Conservation (phyloP, 2,797 vertebrate species). For the Eulemur mongoz region DNA sequence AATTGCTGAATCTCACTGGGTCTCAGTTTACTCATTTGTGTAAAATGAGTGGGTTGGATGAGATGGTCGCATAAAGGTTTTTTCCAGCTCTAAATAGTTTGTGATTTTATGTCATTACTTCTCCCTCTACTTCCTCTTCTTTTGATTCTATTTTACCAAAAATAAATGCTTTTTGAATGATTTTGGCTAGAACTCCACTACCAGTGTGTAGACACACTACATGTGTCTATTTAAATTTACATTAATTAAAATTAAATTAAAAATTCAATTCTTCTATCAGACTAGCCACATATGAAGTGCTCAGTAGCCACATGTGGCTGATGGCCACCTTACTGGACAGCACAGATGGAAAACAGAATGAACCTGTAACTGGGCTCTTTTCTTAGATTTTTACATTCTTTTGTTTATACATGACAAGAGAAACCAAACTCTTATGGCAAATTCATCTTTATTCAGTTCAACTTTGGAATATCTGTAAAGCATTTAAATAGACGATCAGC, state of each 20-base stretch:
- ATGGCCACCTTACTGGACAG: neutral
- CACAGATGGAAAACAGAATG: neutral
- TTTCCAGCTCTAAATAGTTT: slow-evolving; percentile 9
- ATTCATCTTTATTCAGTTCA: slow-evolving; percentile 18
- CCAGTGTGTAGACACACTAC: neutral
- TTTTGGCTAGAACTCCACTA: neutral
- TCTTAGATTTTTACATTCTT: neutral
- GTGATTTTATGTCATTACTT: slow-evolving; percentile 5
- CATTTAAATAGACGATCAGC: neutral
- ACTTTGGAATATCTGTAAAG: neutral
- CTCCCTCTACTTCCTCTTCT: neutral
- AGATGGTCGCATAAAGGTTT: neutral
- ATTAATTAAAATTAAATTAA: neutral
- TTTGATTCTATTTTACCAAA: neutral
- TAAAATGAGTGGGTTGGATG: slow-evolving; percentile 44
- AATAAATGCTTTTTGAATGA: slow-evolving; percentile 6
- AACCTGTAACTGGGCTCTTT: neutral
- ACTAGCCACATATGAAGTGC: neutral
- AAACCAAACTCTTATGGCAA: neutral
- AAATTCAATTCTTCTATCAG: neutral
- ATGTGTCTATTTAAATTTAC: neutral
- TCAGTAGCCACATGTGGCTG: neutral
- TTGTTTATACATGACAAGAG: neutral
- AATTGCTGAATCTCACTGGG: neutral
- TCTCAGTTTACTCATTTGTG: slow-evolving; percentile 34